These are phyloP conservation scores for Agrilus mali DNA, from an alignment of 2,888 invertebrate genomes.

Conservation along the genomic window DNA sequence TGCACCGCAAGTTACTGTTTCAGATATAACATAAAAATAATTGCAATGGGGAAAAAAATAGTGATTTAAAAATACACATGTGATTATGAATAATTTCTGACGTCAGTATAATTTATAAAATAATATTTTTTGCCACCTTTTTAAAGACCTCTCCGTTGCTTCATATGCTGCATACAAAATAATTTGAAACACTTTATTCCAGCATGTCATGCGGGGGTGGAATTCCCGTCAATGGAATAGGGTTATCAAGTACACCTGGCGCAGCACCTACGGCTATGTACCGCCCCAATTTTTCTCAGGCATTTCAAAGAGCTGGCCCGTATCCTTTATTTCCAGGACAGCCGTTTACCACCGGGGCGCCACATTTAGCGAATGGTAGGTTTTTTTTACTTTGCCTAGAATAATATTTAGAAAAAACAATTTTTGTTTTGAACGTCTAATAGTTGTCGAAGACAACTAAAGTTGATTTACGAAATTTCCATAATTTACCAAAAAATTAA, in stretches of 20 bases:
- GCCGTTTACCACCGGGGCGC: conserved; percentile 26
- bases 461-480: no score
- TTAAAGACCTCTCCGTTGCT: no score
- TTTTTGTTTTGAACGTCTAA: no score
- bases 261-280: conserved; percentile 50
- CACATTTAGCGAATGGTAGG: conserved; percentile 31
- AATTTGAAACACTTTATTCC: conserved; percentile 9
- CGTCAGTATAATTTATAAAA: no score
- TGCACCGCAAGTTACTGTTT: background rate
- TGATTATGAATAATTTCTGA: no score
- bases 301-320: conserved; percentile 50
- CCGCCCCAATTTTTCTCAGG: conserved; percentile 59
- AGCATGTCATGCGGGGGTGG: conserved; percentile 26
- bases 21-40: background rate
- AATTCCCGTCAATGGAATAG: conserved; percentile 31
- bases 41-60: no score
- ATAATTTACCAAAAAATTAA: no score
- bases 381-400: conserved; percentile 6
- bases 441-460: no score
- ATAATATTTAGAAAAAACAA: no score
- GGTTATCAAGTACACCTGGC: conserved; percentile 34
- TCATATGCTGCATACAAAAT: no score
- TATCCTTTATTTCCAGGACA: conserved; percentile 37
- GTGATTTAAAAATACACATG: no score
- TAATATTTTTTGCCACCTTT: no score